phyloP scores from a whole-genome alignment of 2,797 vertebrate genomes.

The Danio choprae region DNA sequence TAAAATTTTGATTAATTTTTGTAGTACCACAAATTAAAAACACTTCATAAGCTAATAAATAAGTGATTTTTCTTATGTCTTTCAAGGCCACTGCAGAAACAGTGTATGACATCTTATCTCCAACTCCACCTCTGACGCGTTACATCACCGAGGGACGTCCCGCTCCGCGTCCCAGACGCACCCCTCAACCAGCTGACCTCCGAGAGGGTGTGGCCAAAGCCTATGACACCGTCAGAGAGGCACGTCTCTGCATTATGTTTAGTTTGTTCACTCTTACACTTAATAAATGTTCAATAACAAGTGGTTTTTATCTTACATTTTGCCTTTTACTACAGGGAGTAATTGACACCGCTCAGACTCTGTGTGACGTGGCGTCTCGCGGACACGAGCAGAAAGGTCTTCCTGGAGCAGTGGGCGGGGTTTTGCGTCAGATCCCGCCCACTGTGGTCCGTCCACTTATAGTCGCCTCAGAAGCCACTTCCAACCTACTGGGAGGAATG shows the following conservation, averaged over 20 bases:
- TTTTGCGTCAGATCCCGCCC: constrained; percentile 92
- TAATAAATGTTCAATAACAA: not conserved
- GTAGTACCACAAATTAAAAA: not conserved
- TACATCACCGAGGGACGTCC: constrained; percentile 83
- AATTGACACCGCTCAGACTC: constrained; percentile 90
- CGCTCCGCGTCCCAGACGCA: constrained; percentile 76
- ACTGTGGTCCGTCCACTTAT: constrained; percentile 92
- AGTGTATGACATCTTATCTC: constrained; percentile 93
- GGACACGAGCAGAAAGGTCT: constrained; percentile 93
- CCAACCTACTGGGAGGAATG: constrained; percentile 92
- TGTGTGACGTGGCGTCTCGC: constrained; percentile 89
- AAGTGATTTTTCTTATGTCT: not conserved
- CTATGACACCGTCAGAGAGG: constrained; percentile 92
- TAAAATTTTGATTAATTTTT: not conserved
- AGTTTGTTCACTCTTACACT: not conserved
- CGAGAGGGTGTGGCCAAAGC: constrained; percentile 92
- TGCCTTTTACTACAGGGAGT: constrained; percentile 77
- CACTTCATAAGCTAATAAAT: too few relatives aligned
- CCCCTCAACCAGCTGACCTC: constrained; percentile 89
- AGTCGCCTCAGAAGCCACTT: constrained; percentile 91
- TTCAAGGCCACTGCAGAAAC: constrained; percentile 91
- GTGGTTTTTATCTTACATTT: not conserved
- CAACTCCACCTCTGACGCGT: constrained; percentile 84
- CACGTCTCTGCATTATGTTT: constrained; percentile 52
- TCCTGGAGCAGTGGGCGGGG: constrained; percentile 89